These are phyloP conservation scores for Atherinosoma microstoma DNA, from an alignment of 2,797 vertebrate genomes.

Conservation along the genomic window DNA sequence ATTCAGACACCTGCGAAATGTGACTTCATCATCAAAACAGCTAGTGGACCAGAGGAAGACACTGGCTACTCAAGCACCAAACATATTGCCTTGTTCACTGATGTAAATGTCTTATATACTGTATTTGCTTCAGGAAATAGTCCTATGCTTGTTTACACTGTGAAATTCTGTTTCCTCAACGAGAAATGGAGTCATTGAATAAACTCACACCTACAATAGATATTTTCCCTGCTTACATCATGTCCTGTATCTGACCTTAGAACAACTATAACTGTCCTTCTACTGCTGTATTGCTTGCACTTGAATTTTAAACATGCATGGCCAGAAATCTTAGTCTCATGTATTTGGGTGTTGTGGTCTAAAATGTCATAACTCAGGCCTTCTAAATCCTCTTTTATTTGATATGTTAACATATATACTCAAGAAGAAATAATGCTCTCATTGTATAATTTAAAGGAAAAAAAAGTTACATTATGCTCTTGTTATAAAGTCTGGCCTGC, in stretches of 20 bases:
- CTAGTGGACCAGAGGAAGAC: conserved; percentile 38
- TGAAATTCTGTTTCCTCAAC: conserved; percentile 68
- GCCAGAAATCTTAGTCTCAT: conserved; percentile 67
- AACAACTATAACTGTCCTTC: conserved; percentile 48
- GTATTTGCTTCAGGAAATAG: conserved; percentile 73
- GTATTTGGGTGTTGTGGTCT: conserved; percentile 67
- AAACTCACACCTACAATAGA: conserved; percentile 44
- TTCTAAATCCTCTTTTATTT: conserved; percentile 43
- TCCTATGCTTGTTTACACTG: conserved; percentile 79
- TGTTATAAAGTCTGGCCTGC: conserved; percentile 54
- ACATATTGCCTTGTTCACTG: conserved; percentile 70
- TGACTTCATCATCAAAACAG: conserved; percentile 42
- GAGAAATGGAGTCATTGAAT: conserved; percentile 50
- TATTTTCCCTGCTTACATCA: conserved; percentile 51
- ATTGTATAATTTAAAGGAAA: conserved; percentile 36
- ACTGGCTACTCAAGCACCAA: conserved; percentile 45
- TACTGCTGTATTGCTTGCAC: conserved; percentile 73
- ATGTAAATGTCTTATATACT: conserved; percentile 69
- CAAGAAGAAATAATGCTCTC: conserved; percentile 22
- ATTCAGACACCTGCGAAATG: conserved; percentile 39
- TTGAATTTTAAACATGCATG: conserved; percentile 77
- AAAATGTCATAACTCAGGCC: conserved; percentile 63
- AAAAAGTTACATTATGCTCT: conserved; percentile 31
- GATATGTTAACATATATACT: conserved; percentile 43
- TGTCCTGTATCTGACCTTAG: conserved; percentile 43